Base-by-base conservation (phyloP, 2,888 invertebrate species). In the Axea sp. region DNA sequence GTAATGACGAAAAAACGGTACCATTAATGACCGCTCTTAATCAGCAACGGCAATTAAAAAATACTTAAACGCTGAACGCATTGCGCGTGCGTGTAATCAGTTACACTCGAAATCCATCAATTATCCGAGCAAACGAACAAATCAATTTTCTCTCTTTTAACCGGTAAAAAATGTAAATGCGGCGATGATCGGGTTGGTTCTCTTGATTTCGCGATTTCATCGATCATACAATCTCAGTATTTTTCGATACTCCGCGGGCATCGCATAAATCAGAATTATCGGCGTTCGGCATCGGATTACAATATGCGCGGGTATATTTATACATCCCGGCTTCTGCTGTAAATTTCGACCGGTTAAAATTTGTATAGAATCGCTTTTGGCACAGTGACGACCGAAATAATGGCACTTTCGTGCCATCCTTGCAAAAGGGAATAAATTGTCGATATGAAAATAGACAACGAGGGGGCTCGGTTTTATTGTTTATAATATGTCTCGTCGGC, bases 231-330 rank as follows among this genome's bases (percentile, higher is more conserved):
- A 45, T 65, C 31, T 53, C 43, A 35, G 19, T 9, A 31, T 39
- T 55, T 64, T 67, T 47, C 55, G 47, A 26, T 45, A 26, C 19
- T 39, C 55, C 30, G 28, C 26, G 45, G 15, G 14, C 11, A 31
- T 47, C 31, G 28, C 15, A 57, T 55, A 67, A 67, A 57, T 57
- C 65, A 47, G 39, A 47, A 55, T 67, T 67, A 67, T 67, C 65
- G 33, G 31, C n/a, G 55, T 1, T 3, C 55, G 39, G 65, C 47
- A 57, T 67, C 55, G 45, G 43, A 47, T 57, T 67, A 67, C 65
- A 67, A 67, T 67, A 67, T 57, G 43, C 47, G 12, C 49, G 24
- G 43, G 37, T 55, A 37, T 55, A 65, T 67, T 67, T 67, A 55
- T 47, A 57, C 15, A 31, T 45, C 24, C 47, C 47, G 26, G 15